Conservation (phyloP, 2,797 vertebrate genomes). For the Danio tinwini region DNA sequence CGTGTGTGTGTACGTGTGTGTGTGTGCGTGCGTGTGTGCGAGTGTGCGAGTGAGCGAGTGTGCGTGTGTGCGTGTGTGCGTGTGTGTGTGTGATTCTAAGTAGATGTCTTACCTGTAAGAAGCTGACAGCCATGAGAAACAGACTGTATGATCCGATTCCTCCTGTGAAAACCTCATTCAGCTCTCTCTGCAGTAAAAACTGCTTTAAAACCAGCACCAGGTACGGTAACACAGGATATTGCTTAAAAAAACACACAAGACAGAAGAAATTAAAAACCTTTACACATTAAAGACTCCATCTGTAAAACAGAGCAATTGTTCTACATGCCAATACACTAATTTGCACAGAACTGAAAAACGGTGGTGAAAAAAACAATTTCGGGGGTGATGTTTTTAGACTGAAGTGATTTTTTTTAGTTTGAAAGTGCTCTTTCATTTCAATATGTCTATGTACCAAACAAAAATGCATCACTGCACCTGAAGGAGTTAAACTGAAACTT, state of each 20-base stretch:
- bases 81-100: too few species aligned
- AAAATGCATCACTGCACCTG: too few species aligned
- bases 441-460: too few species aligned
- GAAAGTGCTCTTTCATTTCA: too few species aligned
- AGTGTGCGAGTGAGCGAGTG: too few species aligned
- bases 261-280: background rate
- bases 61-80: too few species aligned
- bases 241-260: conserved; percentile 73
- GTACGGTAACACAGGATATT: conserved; percentile 96
- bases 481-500: too few species aligned
- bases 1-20: too few species aligned
- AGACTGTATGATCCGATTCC: conserved; percentile 98
- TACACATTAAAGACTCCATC: background rate
- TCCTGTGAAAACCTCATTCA: conserved; percentile 98
- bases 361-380: background rate
- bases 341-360: background rate
- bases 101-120: conserved; percentile 87
- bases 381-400: too few species aligned
- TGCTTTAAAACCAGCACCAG: conserved; percentile 98
- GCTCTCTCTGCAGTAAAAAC: conserved; percentile 96
- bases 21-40: too few species aligned
- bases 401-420: too few species aligned
- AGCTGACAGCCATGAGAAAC: conserved; percentile 99
- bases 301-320: background rate
- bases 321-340: background rate